Conservation (phyloP, 2,113 vertebrate genomes). For the Cettia cetti region DNA sequence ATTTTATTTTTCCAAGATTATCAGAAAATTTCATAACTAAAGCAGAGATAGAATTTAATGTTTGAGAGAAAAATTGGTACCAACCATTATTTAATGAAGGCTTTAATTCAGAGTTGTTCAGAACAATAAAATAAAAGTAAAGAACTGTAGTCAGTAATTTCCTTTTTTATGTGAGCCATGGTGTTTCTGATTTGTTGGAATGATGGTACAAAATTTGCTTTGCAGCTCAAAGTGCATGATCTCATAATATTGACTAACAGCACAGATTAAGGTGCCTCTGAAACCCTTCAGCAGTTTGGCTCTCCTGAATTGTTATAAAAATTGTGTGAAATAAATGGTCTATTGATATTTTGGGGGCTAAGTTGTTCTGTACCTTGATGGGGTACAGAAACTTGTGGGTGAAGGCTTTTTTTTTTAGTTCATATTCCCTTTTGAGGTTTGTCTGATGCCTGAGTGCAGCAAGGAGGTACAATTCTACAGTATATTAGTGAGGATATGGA, state of each 20-base stretch:
- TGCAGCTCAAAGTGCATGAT: background rate
- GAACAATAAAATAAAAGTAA: background rate
- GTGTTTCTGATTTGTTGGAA: background rate
- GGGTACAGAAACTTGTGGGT: accelerated
- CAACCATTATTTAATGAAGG: background rate
- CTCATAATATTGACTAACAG: background rate
- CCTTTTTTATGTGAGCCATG: background rate
- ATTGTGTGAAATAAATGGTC: background rate
- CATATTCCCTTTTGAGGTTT: background rate
- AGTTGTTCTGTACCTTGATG: background rate
- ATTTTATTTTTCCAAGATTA: background rate
- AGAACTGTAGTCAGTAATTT: background rate
- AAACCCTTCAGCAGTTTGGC: background rate
- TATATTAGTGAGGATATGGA: background rate
- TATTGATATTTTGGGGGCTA: background rate
- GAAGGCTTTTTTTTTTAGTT: background rate
- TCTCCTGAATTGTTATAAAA: background rate
- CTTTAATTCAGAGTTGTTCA: background rate
- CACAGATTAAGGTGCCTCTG: background rate
- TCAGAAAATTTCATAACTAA: background rate
- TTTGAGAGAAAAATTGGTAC: background rate
- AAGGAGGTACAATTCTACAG: background rate
- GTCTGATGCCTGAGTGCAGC: background rate
- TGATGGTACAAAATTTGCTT: background rate
- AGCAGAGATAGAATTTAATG: background rate